Percentiles rank a stretch among this genome's conserved stretches.
These are phyloP conservation scores for Rhamphomyia laevipes DNA, from an alignment of 2,888 invertebrate genomes.

Conservation along the genomic window DNA sequence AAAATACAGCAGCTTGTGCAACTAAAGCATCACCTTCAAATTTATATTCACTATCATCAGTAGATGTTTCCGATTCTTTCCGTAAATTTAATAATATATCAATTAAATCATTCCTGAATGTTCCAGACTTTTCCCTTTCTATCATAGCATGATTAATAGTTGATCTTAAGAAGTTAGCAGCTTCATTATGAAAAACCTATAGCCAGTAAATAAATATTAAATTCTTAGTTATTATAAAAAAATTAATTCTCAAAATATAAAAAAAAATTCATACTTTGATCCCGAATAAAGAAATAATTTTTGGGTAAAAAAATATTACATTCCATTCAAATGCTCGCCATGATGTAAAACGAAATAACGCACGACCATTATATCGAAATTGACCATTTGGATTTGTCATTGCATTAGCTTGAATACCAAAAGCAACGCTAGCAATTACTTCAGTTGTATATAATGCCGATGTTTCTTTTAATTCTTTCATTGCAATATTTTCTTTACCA, in stretches of 20 bases:
- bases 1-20: conserved; percentile 33
- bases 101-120: conserved; percentile 39
- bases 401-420: conserved; percentile 29
- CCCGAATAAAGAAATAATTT: conserved; percentile 23
- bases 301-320: conserved; percentile 28
- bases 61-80: conserved; percentile 19
- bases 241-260: too few species aligned
- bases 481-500: not conserved
- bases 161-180: conserved; percentile 20
- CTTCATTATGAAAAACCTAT: not conserved
- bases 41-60: conserved; percentile 16
- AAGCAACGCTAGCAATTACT: conserved; percentile 31
- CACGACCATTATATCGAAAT: conserved; percentile 24
- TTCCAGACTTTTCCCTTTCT: conserved; percentile 32
- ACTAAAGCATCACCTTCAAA: conserved; percentile 26
- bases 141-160: conserved; percentile 33
- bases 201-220: not conserved
- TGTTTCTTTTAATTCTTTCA: conserved; percentile 27
- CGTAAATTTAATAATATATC: conserved; percentile 39
- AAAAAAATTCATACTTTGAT: conserved; percentile 9
- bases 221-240: not conserved
- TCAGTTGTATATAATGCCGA: conserved; percentile 29
- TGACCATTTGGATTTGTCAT: conserved; percentile 27
- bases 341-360: conserved; percentile 20
- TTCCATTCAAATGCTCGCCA: conserved; percentile 24